A percentile compares a stretch with the other conserved stretches of the same genome.
These are phyloP conservation scores for Lepeophtheirus salmonis DNA, from an alignment of 1,140 invertebrate genomes.

Conservation along the genomic window DNA sequence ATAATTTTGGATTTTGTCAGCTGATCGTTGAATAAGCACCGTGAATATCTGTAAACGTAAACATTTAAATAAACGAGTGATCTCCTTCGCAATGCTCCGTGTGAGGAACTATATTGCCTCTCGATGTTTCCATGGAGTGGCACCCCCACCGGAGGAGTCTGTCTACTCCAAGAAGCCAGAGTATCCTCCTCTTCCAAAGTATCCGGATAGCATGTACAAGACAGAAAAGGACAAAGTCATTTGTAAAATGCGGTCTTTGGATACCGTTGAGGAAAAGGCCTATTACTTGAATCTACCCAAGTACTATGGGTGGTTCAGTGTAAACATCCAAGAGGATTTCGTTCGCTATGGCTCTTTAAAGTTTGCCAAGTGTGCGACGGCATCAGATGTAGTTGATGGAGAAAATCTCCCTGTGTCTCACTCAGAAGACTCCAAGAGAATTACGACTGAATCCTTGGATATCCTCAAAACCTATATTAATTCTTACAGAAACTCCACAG, in stretches of 20 bases:
- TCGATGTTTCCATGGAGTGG: neutral
- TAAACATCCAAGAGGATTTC: neutral
- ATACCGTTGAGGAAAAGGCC: neutral
- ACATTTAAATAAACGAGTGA: too few species aligned
- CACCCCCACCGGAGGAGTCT: neutral
- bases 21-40: too few species aligned
- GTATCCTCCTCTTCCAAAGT: neutral
- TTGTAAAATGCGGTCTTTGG: neutral
- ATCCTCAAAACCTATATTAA: neutral
- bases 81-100: too few species aligned
- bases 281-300: neutral
- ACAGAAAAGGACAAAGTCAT: neutral
- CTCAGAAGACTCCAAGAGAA: neutral
- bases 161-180: neutral
- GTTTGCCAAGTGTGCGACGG: neutral
- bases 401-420: neutral
- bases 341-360: neutral
- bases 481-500: neutral
- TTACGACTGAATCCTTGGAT: neutral
- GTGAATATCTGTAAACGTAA: too few species aligned
- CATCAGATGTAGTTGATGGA: neutral
- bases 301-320: neutral
- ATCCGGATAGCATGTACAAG: neutral
- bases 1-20: too few species aligned
- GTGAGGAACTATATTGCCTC: too few species aligned